Evolutionary conservation across 37 sponge, comb jelly and placozoan species (phyloP).

Genomic region (Tethya wilhelma): DNA sequence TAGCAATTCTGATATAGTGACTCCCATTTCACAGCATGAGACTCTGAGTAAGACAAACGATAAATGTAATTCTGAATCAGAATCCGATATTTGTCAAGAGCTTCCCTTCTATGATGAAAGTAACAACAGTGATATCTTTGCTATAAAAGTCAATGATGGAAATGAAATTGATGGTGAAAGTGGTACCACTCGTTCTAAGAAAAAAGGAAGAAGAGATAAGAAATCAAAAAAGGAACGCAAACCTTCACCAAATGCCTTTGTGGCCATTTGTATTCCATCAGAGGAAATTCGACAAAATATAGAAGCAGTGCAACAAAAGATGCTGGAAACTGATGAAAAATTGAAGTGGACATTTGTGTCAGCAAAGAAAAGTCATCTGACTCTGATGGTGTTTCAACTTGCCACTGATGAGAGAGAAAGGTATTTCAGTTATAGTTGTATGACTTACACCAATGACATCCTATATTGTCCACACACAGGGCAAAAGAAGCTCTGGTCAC

Average conservation of each 20-base stretch:
- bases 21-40: no score
- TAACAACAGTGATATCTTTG: no score
- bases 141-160: no score
- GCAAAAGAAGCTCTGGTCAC: slow-evolving; percentile 13
- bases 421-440: no score
- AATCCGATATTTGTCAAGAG: no score
- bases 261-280: slow-evolving; percentile 53
- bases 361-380: slow-evolving; percentile 51
- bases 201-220: neutral
- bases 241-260: slow-evolving; percentile 65
- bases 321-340: slow-evolving; percentile 23
- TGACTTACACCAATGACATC: no score
- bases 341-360: slow-evolving; percentile 36
- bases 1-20: no score
- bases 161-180: no score
- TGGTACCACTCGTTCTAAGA: no score
- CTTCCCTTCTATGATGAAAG: no score
- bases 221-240: neutral
- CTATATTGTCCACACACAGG: neutral
- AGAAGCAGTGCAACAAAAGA: slow-evolving; percentile 28
- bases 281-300: slow-evolving; percentile 21
- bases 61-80: no score
- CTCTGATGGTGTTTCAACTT: slow-evolving; percentile 52
- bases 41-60: no score
- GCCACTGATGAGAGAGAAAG: slow-evolving; percentile 27